Percentiles rank a stretch among this genome's conserved stretches.
phyloP scores from a whole-genome alignment of 2,888 invertebrate species.

The Aphrophora alni region DNA sequence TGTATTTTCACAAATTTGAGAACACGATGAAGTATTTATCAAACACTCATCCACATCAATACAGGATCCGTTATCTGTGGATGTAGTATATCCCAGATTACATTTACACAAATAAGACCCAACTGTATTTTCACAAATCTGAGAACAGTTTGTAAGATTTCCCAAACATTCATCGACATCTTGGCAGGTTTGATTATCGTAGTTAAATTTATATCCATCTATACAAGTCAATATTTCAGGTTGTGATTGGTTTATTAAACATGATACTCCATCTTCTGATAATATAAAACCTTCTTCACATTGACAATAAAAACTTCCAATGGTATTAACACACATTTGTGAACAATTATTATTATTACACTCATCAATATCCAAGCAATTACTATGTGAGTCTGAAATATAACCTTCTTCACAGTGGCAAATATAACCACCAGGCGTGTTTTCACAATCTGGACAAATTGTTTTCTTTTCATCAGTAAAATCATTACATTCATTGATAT shows the following conservation, averaged over 20 bases:
- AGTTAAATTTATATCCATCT: background rate
- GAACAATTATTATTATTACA: background rate
- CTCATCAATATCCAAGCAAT: background rate
- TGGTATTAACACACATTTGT: conserved; percentile 7
- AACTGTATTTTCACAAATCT: conserved; percentile 24
- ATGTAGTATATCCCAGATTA: background rate
- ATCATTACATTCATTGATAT: background rate
- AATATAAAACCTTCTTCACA: background rate
- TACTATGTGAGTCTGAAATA: too few species aligned
- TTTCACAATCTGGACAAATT: too few species aligned
- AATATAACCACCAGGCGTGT: too few species aligned
- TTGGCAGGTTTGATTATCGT: background rate
- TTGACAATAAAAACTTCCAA: conserved; percentile 3
- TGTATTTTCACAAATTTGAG: background rate
- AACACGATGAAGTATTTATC: background rate
- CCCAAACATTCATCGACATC: conserved; percentile 25
- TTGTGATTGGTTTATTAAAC: background rate
- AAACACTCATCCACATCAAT: background rate
- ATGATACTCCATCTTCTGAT: background rate
- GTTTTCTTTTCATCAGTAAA: too few species aligned
- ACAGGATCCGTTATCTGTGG: background rate
- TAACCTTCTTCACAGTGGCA: too few species aligned
- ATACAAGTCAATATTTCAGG: background rate
- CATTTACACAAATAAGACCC: conserved; percentile 18
- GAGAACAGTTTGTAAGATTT: conserved; percentile 16